phyloP scores from a whole-genome alignment of 1,140 invertebrate species.

The Hypsibius dujardini region DNA sequence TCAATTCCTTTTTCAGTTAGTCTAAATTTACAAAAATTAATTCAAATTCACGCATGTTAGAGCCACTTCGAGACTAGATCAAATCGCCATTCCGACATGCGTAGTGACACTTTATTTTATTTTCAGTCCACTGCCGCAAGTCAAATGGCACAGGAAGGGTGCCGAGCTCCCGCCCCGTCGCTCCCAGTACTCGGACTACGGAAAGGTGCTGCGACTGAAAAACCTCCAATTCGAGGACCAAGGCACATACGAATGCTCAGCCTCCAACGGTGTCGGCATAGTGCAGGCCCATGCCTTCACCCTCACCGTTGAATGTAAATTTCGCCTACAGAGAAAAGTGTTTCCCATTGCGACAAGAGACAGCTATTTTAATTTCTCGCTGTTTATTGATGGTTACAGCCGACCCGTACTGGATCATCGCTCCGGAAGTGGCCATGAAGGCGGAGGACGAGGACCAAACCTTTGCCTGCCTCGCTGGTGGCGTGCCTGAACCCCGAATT shows the following conservation, averaged over 20 bases:
- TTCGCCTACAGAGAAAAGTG: slow-evolving; percentile 18
- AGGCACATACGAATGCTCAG: slow-evolving; percentile 71
- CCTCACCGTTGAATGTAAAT: slow-evolving; percentile 51
- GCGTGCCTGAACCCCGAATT: slow-evolving; percentile 69
- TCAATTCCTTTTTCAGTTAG: too few relatives aligned
- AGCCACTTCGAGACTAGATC: too few relatives aligned
- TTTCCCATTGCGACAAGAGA: slow-evolving; percentile 19
- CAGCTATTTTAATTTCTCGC: background rate
- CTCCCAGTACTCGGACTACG: slow-evolving; percentile 61
- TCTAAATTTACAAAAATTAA: too few relatives aligned
- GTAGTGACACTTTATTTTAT: too few relatives aligned
- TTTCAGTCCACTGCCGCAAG: slow-evolving; percentile 37
- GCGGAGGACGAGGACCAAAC: slow-evolving; percentile 74
- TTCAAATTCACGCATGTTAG: too few relatives aligned
- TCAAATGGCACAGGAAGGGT: slow-evolving; percentile 60
- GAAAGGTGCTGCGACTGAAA: slow-evolving; percentile 71
- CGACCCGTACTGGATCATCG: slow-evolving; percentile 74
- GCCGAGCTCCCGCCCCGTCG: slow-evolving; percentile 43
- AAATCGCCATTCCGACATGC: too few relatives aligned
- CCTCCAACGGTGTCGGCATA: slow-evolving; percentile 67
- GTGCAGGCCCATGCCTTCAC: slow-evolving; percentile 64
- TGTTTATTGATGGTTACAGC: slow-evolving; percentile 36
- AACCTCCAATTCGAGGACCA: slow-evolving; percentile 65
- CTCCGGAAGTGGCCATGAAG: slow-evolving; percentile 66
- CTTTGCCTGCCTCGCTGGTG: slow-evolving; percentile 69